A percentile compares a stretch with the other conserved stretches of the same genome.
Conservation (phyloP, 2,888 invertebrate genomes). For the Glyphotaelius pellucidus region DNA sequence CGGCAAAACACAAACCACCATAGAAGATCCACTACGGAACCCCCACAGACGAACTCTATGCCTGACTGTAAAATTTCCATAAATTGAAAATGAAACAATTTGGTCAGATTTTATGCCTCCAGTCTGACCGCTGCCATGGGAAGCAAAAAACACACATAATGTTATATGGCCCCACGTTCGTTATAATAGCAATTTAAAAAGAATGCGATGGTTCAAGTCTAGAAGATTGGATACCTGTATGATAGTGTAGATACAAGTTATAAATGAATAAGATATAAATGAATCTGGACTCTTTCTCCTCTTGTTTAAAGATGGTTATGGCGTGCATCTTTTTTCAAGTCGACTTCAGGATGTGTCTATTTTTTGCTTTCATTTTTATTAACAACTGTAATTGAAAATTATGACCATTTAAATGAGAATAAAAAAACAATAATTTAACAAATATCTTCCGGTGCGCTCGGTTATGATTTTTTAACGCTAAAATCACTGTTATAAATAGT, state of each 20-base stretch:
- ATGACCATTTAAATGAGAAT: neutral
- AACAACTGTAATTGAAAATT: constrained; percentile 24
- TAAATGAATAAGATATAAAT: too few species aligned
- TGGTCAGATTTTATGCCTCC: constrained; percentile 11
- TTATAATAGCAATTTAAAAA: constrained; percentile 55
- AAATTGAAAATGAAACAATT: constrained; percentile 31
- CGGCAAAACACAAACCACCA: neutral
- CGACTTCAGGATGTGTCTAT: neutral
- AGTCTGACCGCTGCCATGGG: constrained; percentile 26
- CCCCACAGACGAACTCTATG: neutral
- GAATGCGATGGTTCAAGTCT: constrained; percentile 42
- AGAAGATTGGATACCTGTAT: neutral
- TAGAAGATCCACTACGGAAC: neutral
- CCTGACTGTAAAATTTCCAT: constrained; percentile 22
- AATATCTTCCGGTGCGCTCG: neutral
- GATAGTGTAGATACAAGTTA: neutral
- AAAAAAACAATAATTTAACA: neutral
- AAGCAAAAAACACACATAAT: constrained; percentile 41
- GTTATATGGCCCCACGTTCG: constrained; percentile 37
- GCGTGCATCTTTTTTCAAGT: neutral
- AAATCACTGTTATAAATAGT: neutral
- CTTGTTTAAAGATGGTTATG: neutral
- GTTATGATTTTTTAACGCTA: neutral
- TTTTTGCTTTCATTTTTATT: constrained; percentile 5
- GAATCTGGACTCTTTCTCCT: neutral